These are phyloP conservation scores for Eulemur mongoz DNA, from an alignment of 2,797 vertebrate genomes.

Conservation along the genomic window DNA sequence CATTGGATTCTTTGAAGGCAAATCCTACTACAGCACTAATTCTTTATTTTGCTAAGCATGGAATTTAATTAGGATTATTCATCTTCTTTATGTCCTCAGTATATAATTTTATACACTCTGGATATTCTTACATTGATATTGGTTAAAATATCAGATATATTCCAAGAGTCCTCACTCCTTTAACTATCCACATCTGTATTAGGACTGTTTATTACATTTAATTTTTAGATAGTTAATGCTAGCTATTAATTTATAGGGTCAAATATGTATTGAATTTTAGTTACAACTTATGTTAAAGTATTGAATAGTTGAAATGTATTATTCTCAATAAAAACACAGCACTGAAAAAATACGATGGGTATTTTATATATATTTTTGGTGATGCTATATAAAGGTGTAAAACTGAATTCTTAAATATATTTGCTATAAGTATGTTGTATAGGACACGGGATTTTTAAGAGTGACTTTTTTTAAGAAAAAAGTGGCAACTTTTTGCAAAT, in stretches of 20 bases:
- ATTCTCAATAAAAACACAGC: background rate
- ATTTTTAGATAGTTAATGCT: background rate
- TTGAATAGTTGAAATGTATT: background rate
- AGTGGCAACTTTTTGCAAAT: background rate
- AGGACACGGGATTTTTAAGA: background rate
- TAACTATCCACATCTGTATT: background rate
- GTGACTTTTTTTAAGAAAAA: background rate
- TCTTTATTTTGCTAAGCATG: background rate
- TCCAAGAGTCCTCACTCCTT: background rate
- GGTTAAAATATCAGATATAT: background rate
- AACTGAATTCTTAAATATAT: background rate
- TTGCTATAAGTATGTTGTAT: background rate
- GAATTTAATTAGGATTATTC: slow-evolving; percentile 11
- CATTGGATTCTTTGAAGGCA: background rate
- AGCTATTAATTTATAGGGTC: background rate
- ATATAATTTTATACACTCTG: background rate
- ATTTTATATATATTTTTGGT: background rate
- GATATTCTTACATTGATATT: background rate
- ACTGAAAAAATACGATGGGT: background rate
- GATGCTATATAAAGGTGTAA: background rate
- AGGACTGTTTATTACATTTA: background rate
- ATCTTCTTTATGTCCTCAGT: background rate
- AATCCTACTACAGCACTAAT: background rate
- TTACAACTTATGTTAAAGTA: background rate
- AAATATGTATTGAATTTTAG: background rate